Base-by-base conservation (phyloP, 2,797 vertebrate genomes). In the Alauda arvensis region DNA sequence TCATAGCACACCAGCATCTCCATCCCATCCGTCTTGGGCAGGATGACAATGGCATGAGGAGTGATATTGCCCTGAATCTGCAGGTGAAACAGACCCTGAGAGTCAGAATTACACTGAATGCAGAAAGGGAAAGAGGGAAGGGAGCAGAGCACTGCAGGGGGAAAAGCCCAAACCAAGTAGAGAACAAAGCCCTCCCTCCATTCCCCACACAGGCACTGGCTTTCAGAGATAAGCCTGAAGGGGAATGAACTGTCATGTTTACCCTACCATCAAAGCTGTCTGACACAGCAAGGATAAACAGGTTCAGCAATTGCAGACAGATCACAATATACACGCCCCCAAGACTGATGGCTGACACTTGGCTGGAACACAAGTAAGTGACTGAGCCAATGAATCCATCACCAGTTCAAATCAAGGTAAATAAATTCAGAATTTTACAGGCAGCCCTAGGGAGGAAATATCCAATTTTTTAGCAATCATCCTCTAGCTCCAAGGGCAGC, bases 1-100 rank as follows among this genome's bases (percentile, higher is more conserved):
- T 99, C 99, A 94, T 99, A 99, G 97, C 99, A 99, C 96, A 99
- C 98, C 80, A 99, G 98, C 99, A 99, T 99, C 97, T 99, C 99
- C 99, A 99, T 99, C 93, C 99, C 99, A 72, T 99, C 99, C 52
- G 99, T 99, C 97, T 99, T 99, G 93, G 99, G 99, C 96, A 99
- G 97, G 96, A 99, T 98, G 97, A 99, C 99, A 93, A 99, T 99
- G 97, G 99, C 99, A 67, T 99, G 99, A 92, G 99, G 99, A 94
- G 98, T 99, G 96, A 99, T 98, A 97, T 98, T 99, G 97, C 98
- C 98, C 98, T 99, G 99, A 98, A 99, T 99, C 99, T 99, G 97
- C 90, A 92, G 94, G 94, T 55, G 70, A 92, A 94, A 96, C 49
- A 95, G 37, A 95, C 26, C 79, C 89, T 15, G 8, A 11, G 74